Conservation (phyloP, 2,113 vertebrate species). For the Paracanthobrama guichenoti region DNA sequence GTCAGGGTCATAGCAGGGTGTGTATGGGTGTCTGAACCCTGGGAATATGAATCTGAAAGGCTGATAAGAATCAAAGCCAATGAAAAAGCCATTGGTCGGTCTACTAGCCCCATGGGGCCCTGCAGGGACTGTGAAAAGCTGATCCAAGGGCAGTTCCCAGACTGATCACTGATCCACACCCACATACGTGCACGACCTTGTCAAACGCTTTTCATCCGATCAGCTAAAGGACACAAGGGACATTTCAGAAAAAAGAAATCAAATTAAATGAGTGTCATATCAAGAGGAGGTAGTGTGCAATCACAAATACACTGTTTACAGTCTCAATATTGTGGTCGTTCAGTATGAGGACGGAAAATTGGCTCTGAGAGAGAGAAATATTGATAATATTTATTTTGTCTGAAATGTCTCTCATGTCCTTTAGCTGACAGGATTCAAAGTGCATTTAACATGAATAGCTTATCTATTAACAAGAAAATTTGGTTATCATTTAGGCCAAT, state of each 20-base stretch:
- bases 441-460: not conserved
- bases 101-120: slow-evolving; percentile 62
- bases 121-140: slow-evolving; percentile 56
- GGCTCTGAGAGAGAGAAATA: not conserved
- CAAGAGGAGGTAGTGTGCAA: slow-evolving; percentile 14
- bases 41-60: slow-evolving; percentile 53
- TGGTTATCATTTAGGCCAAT: not conserved
- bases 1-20: slow-evolving; percentile 11
- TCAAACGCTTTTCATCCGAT: not conserved
- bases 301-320: not conserved
- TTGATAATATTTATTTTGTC: not conserved
- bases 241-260: not conserved
- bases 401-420: too few relatives aligned
- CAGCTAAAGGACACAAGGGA: not conserved
- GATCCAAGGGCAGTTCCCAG: slow-evolving; percentile 63
- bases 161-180: slow-evolving; percentile 55
- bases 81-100: slow-evolving; percentile 56
- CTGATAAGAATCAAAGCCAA: slow-evolving; percentile 71
- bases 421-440: too few relatives aligned
- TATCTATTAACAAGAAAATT: not conserved
- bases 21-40: slow-evolving; percentile 56
- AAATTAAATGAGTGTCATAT: not conserved
- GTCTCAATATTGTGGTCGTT: too few relatives aligned
- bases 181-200: slow-evolving; percentile 35
- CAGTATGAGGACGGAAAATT: not conserved